Evolutionary conservation across 1,140 invertebrate genomes (phyloP).

Genomic region (Zaprionus lachaisei): DNA sequence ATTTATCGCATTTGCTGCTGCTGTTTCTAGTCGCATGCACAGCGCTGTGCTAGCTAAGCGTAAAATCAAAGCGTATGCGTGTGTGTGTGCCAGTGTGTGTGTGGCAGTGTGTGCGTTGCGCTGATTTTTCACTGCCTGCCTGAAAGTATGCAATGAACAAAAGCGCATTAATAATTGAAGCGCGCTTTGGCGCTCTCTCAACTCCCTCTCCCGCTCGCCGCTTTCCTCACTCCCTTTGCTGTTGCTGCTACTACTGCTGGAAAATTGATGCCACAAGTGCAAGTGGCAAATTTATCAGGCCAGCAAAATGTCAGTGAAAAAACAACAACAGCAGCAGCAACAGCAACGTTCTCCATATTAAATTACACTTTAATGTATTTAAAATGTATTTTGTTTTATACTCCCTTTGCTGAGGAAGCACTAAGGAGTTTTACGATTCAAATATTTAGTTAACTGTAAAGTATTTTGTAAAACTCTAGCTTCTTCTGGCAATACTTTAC

Average conservation of each 20-base stretch:
- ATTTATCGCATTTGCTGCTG: neutral
- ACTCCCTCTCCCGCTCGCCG: conserved; percentile 1
- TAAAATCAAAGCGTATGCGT: conserved; percentile 46
- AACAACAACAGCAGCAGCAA: conserved; percentile 2
- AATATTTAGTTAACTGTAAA: neutral
- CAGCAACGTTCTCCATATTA: conserved; percentile 42
- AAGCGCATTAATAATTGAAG: conserved; percentile 78
- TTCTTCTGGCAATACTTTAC: conserved; percentile 24
- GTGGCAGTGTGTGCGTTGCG: conserved; percentile 45
- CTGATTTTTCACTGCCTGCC: conserved; percentile 70
- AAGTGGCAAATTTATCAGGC: conserved; percentile 60
- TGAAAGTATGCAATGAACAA: conserved; percentile 78
- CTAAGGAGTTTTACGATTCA: neutral
- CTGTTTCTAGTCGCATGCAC: conserved; percentile 24
- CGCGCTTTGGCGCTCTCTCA: conserved; percentile 51
- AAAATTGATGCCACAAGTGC: conserved; percentile 54
- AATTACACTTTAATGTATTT: conserved; percentile 70
- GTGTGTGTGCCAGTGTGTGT: conserved; percentile 22
- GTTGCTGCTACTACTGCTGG: conserved; percentile 22
- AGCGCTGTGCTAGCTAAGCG: conserved; percentile 8
- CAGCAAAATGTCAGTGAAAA: neutral
- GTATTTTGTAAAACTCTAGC: neutral
- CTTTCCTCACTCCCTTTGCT: neutral
- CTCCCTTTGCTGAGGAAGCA: neutral
- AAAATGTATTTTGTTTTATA: conserved; percentile 28